A percentile compares a stretch with the other conserved stretches of the same genome.
Evolutionary conservation across 2,113 vertebrate species (phyloP).

Genomic region (Dipodomys ordii): DNA sequence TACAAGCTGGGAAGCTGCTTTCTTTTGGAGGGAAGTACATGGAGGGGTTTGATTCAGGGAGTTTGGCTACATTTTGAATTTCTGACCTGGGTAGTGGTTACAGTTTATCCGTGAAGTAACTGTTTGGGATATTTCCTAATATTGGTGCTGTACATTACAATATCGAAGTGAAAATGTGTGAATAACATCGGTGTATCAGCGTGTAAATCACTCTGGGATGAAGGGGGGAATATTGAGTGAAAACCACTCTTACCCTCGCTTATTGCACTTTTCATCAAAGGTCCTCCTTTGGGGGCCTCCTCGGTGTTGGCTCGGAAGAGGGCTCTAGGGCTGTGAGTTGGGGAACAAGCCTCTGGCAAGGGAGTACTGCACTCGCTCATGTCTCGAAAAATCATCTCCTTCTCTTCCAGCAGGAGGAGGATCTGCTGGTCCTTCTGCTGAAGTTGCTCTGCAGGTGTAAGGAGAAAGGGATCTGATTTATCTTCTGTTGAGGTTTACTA

Average conservation of each 20-base stretch:
- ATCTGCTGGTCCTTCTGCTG: conserved; percentile 96
- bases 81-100: not conserved
- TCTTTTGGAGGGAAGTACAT: no score
- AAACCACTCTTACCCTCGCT: conserved; percentile 90
- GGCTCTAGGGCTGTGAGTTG: conserved; percentile 77
- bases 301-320: conserved; percentile 94
- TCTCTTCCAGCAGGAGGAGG: conserved; percentile 93
- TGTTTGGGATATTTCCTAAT: not conserved
- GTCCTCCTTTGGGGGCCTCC: conserved; percentile 92
- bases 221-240: no score
- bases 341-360: conserved; percentile 82
- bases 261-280: conserved; percentile 94
- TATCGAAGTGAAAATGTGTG: not conserved
- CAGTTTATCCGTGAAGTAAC: not conserved
- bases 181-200: no score
- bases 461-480: not conserved
- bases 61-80: not conserved
- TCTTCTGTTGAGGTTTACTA: not conserved
- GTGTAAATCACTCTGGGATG: not conserved
- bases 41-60: no score
- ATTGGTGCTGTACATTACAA: not conserved
- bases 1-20: no score
- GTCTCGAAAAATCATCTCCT: conserved; percentile 93
- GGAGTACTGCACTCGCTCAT: conserved; percentile 91
- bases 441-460: conserved; percentile 90